These are phyloP conservation scores for Ahaetulla prasina DNA, from an alignment of 2,113 vertebrate genomes.

Conservation along the genomic window DNA sequence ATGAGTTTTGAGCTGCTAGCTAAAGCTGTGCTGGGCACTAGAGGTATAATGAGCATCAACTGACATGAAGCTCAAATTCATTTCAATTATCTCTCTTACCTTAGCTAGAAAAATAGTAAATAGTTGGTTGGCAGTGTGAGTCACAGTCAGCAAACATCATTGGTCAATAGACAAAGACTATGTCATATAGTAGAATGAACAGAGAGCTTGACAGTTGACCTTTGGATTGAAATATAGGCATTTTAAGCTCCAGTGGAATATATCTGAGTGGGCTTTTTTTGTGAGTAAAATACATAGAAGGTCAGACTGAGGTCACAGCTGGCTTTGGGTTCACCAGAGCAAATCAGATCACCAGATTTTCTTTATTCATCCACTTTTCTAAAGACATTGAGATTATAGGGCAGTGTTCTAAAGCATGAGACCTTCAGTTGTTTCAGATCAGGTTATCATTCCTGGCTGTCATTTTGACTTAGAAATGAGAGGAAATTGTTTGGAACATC, in stretches of 20 bases:
- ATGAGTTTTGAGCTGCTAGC: constrained; percentile 66
- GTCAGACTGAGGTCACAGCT: constrained; percentile 60
- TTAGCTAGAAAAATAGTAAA: constrained; percentile 51
- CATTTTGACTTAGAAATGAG: constrained; percentile 18
- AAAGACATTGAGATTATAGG: constrained; percentile 39
- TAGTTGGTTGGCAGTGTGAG: constrained; percentile 29
- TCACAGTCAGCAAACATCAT: constrained; percentile 47
- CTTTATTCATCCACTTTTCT: constrained; percentile 57
- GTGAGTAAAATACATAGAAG: constrained; percentile 58
- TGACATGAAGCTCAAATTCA: constrained; percentile 45
- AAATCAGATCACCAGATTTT: constrained; percentile 49
- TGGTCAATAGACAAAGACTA: constrained; percentile 46
- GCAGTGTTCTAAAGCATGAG: constrained; percentile 36
- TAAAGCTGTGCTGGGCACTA: constrained; percentile 58
- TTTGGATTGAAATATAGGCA: constrained; percentile 65
- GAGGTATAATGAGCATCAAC: constrained; percentile 46
- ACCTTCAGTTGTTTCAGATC: constrained; percentile 52
- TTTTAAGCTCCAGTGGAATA: constrained; percentile 69
- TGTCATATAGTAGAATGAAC: constrained; percentile 51
- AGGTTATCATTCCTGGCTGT: constrained; percentile 34
- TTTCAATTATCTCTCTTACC: constrained; percentile 48
- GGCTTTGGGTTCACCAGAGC: constrained; percentile 59
- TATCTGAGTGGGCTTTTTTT: constrained; percentile 58
- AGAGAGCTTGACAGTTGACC: constrained; percentile 49
- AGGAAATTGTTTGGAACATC: background rate